Evolutionary conservation across 2,113 vertebrate genomes (phyloP), one percentile per base, ranked within the genome.

Genomic region (Macroglossus sobrinus): DNA sequence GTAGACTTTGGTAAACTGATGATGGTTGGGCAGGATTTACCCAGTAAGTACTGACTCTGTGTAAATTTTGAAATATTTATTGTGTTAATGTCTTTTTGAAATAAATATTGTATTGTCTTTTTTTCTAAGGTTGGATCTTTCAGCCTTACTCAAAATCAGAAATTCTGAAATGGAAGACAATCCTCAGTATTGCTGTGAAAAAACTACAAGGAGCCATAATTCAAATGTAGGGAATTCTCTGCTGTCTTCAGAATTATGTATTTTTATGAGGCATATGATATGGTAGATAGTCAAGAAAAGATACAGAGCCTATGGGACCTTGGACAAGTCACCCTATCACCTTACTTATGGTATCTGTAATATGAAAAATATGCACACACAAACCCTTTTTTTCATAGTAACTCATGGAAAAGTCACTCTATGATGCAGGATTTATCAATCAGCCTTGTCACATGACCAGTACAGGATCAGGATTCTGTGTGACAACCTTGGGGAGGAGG

Each of bases 71-170:
- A 82, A 86, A 24, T 69, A n/a, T 35, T 18, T 47, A 64, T 85
- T 94, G 18, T 96, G 10, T 87, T 94, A n/a, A 61, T 69, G 24
- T 93, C 19, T 88, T 7, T n/a, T n/a, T n/a, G n/a, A n/a, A n/a
- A n/a, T n/a, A n/a, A n/a, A n/a, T n/a, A n/a, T n/a, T n/a, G n/a
- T n/a, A n/a, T n/a, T n/a, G n/a, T n/a, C n/a, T n/a, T n/a, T n/a
- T 92, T 80, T 95, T 66, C 97, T 7, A 97, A 99, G 98, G 97
- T 91, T 98, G 98, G 98, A 94, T 98, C 96, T 94, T 95, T 95
- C 97, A 98, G 57, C 53, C 97, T 81, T 94, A 85, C 57, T 97
- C 93, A 71, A 85, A 89, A 89, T 79, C 21, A 78, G 97, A 98
- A 85, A 97, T 98, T 90, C 92, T 80, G 92, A 90, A 98, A 40